Percentiles rank a stretch among this genome's conserved stretches.
Conservation (phyloP, 2,797 vertebrate genomes). For the Pseudochirops corinnae region DNA sequence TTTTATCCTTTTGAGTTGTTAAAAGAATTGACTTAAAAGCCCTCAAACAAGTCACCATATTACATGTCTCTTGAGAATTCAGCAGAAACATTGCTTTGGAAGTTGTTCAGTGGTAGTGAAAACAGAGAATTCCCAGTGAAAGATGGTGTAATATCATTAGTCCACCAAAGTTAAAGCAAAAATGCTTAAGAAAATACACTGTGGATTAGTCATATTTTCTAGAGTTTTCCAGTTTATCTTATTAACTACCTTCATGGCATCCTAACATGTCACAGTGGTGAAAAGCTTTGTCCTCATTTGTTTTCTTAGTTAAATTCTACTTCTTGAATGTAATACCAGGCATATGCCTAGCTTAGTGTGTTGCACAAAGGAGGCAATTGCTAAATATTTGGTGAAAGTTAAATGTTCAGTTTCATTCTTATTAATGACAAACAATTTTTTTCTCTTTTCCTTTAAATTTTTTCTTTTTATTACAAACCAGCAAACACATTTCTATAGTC, state of each 20-base stretch:
- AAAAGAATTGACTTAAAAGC: slow-evolving; percentile 17
- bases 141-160: not conserved
- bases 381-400: not conserved
- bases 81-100: slow-evolving; percentile 54
- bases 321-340: not conserved
- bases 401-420: not conserved
- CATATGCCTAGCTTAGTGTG: not conserved
- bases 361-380: not conserved
- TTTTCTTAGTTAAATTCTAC: not conserved
- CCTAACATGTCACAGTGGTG: not conserved
- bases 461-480: not conserved
- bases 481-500: not conserved
- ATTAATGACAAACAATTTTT: not conserved
- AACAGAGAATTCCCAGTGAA: slow-evolving; percentile 58
- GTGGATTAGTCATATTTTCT: not conserved
- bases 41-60: not conserved
- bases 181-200: not conserved
- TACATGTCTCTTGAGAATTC: not conserved
- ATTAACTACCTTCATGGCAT: not conserved
- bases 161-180: not conserved
- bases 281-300: not conserved
- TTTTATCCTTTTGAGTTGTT: slow-evolving; percentile 35
- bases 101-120: slow-evolving; percentile 41
- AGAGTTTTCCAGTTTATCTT: not conserved
- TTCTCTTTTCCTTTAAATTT: not conserved